These are phyloP conservation scores for Gasterosteus aculeatus DNA, from an alignment of 2,113 vertebrate species.

Conservation along the genomic window DNA sequence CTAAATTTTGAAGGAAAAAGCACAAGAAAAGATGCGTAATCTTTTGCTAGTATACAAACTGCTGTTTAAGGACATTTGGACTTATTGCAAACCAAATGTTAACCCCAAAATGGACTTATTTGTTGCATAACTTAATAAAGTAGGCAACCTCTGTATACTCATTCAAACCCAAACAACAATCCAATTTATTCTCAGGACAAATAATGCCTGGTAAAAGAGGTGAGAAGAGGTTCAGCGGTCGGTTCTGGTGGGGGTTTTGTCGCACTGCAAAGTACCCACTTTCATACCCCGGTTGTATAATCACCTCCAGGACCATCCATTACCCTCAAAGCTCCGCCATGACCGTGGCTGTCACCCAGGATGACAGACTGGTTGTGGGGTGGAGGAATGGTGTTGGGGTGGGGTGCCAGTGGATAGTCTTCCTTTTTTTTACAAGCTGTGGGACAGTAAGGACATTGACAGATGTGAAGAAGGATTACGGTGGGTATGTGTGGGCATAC, in stretches of 20 bases:
- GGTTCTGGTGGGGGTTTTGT: slow-evolving; percentile 33
- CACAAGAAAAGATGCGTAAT: no score
- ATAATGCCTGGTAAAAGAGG: slow-evolving; percentile 58
- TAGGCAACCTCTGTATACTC: not conserved
- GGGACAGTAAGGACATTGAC: slow-evolving; percentile 6
- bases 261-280: slow-evolving; percentile 68
- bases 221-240: slow-evolving; percentile 15
- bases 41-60: no score
- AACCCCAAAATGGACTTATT: not conserved
- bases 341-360: slow-evolving; percentile 54
- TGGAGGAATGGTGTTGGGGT: not conserved
- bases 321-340: slow-evolving; percentile 43
- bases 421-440: slow-evolving; percentile 5
- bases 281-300: slow-evolving; percentile 68
- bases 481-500: not conserved
- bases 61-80: no score
- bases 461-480: not conserved
- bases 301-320: slow-evolving; percentile 66
- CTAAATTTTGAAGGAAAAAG: not conserved
- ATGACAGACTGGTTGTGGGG: slow-evolving; percentile 51
- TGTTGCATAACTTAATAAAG: not conserved
- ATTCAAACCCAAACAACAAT: not conserved
- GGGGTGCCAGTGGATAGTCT: not conserved
- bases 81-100: no score
- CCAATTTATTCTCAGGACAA: slow-evolving; percentile 64